Conservation (phyloP, 1,140 invertebrate species). For the Drosophila parabipectinata region DNA sequence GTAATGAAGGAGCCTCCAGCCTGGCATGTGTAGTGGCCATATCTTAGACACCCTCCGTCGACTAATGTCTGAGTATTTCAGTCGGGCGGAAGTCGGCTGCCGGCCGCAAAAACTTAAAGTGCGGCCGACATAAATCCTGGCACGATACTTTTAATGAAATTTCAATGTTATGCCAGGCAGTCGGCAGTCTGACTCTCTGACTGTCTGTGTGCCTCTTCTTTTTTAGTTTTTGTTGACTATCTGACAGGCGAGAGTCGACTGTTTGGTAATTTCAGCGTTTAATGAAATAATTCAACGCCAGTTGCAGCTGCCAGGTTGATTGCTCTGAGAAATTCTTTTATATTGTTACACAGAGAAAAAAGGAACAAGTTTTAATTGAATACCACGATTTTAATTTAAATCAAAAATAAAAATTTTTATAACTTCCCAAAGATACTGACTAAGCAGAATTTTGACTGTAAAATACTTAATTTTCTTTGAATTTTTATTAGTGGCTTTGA, state of each 20-base stretch:
- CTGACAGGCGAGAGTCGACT: constrained; percentile 40
- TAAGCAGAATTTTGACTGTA: too few species aligned
- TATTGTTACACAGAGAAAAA: background rate
- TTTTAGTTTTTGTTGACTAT: constrained; percentile 11
- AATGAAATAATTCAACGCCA: constrained; percentile 78
- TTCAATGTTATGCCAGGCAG: constrained; percentile 66
- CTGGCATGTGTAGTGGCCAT: constrained; percentile 78
- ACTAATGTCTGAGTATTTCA: constrained; percentile 75
- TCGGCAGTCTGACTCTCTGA: constrained; percentile 3
- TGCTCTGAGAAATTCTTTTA: constrained; percentile 12
- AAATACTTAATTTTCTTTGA: too few species aligned
- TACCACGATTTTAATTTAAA: too few species aligned
- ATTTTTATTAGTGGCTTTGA: too few species aligned
- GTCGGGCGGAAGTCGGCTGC: constrained; percentile 69
- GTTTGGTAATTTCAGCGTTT: constrained; percentile 70
- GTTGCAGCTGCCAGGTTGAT: constrained; percentile 67
- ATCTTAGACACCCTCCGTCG: constrained; percentile 51
- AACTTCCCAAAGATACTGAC: too few species aligned
- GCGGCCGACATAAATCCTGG: constrained; percentile 67
- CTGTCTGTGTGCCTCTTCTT: constrained; percentile 24
- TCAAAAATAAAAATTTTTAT: too few species aligned
- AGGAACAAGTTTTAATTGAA: too few species aligned
- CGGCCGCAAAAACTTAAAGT: constrained; percentile 70
- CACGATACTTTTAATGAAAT: constrained; percentile 80
- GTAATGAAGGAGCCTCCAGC: constrained; percentile 39